Base-by-base conservation (phyloP, 1,140 invertebrate species). In the Diabrotica virgifera region DNA sequence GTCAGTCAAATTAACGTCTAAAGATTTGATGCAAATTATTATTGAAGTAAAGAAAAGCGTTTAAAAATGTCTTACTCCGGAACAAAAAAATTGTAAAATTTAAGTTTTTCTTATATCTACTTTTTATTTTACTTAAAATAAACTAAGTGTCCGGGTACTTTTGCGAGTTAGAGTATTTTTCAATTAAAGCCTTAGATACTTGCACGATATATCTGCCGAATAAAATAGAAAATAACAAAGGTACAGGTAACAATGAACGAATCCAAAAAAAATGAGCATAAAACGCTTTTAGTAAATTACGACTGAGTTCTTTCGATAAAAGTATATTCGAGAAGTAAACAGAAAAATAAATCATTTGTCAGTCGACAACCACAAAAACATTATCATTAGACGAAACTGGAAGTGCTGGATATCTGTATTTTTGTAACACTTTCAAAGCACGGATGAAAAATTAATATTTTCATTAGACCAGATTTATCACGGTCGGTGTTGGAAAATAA, bases 271-370 rank as follows among this genome's bases (percentile, higher is more conserved):
- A 46, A 24, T 24, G 24, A 24, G 4, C 40, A 46, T 46, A 46
- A 46, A 46, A 46, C 40, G 40, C 40, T 46, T 46, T 46, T 46
- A 46, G 40, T 46, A 46, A 46, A 46, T 46, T 46, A 46, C 40
- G 40, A 10, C n/a, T 10, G n/a, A n/a, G 40, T n/a, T 46, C 40
- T 46, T 46, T n/a, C 40, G 40, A 46, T 46, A 46, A 46, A 46
- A 46, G 6, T 46, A 46, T n/a, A 46, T 46, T 46, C n/a, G 8
- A n/a, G 40, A 46, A 46, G 40, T 46, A 46, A 46, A 46, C 40
- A 46, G 40, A 46, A 46, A 46, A 46, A 46, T 46, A 46, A 46
- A 46, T 46, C 40, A 46, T 46, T 46, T 46, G 40, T 46, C 40
- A 46, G 40, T 46, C 40, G 40, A n/a, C 8, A 46, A 10, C 40